phyloP scores from a whole-genome alignment of 2,888 invertebrate species.

The Mycalesis mineus region DNA sequence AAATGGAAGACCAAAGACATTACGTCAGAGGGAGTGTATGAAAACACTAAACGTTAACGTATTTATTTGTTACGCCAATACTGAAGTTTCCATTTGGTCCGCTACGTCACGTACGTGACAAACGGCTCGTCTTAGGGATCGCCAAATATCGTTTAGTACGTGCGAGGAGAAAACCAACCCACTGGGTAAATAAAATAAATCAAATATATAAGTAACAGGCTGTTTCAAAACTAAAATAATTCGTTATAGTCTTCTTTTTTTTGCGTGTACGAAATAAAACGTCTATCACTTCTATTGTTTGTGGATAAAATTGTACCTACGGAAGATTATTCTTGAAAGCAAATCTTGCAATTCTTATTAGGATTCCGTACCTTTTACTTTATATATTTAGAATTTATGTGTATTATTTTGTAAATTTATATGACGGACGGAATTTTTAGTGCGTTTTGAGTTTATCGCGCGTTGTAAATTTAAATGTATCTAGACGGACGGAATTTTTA shows the following conservation, averaged over 20 bases:
- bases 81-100: constrained; percentile 71
- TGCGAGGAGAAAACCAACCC: constrained; percentile 72
- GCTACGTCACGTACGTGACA: constrained; percentile 75
- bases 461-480: too few relatives aligned
- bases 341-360: constrained; percentile 1
- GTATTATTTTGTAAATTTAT: too few relatives aligned
- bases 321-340: constrained; percentile 3
- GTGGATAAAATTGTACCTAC: constrained; percentile 3
- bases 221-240: constrained; percentile 62
- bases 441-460: too few relatives aligned
- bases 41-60: constrained; percentile 58
- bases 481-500: too few relatives aligned
- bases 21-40: constrained; percentile 16
- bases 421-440: too few relatives aligned
- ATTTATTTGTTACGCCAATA: constrained; percentile 70
- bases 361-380: not conserved
- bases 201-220: constrained; percentile 72
- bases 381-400: too few relatives aligned
- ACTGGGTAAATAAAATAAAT: constrained; percentile 76
- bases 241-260: constrained; percentile 40
- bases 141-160: constrained; percentile 79
- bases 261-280: constrained; percentile 34
- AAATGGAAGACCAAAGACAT: too few relatives aligned
- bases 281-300: constrained; percentile 25
- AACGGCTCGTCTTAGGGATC: constrained; percentile 76